Evolutionary conservation across 2,797 vertebrate genomes (phyloP).

Genomic region (Coluber constrictor): DNA sequence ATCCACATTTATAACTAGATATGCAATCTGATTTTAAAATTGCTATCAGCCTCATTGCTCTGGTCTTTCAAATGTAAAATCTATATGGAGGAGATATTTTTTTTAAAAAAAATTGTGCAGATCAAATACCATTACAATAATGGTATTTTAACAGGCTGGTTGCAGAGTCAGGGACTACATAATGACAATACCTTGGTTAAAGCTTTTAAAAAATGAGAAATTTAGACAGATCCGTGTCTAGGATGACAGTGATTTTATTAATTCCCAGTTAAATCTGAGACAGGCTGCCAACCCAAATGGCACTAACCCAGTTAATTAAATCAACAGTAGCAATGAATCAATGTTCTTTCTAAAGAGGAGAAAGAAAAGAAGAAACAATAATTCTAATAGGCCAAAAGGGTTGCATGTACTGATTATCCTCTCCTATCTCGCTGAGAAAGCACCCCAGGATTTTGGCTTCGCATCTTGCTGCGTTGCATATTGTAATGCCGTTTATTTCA

Average conservation of each 20-base stretch:
- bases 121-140: conserved; percentile 35
- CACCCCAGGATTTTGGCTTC: background rate
- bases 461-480: background rate
- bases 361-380: background rate
- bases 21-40: background rate
- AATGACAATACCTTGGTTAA: conserved; percentile 28
- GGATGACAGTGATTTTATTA: conserved; percentile 43
- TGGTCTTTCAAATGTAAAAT: background rate
- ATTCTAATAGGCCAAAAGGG: background rate
- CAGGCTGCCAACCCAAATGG: conserved; percentile 2
- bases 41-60: background rate
- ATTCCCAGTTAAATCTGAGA: conserved; percentile 23
- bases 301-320: conserved; percentile 33
- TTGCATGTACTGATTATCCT: background rate
- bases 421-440: background rate
- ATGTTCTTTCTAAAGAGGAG: background rate
- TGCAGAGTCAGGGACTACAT: conserved; percentile 16
- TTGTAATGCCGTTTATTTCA: background rate
- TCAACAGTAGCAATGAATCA: background rate
- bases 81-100: background rate
- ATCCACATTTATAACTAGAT: background rate
- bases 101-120: background rate
- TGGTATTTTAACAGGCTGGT: conserved; percentile 23
- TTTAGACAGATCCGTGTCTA: conserved; percentile 20
- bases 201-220: conserved; percentile 16